A percentile compares a stretch with the other conserved stretches of the same genome.
Conservation (phyloP, 2,113 vertebrate species). For the Alligator sinensis region DNA sequence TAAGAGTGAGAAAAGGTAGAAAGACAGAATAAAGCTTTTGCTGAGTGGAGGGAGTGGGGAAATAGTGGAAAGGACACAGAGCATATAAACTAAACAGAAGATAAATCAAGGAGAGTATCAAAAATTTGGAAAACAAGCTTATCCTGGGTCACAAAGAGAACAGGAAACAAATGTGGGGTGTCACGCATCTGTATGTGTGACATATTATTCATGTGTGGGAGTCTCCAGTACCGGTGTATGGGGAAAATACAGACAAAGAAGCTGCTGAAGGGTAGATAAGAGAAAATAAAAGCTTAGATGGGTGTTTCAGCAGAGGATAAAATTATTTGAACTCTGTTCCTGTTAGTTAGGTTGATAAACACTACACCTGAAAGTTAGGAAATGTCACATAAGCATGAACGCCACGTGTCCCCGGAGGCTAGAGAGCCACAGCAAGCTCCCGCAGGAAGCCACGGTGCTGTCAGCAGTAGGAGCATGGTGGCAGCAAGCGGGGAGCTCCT, state of each 20-base stretch:
- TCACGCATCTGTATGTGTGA: slow-evolving; percentile 23
- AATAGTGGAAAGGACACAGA: neutral
- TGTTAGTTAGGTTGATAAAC: neutral
- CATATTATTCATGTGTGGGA: slow-evolving; percentile 14
- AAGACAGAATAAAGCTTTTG: neutral
- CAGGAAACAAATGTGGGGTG: slow-evolving; percentile 60
- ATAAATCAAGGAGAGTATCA: slow-evolving; percentile 9
- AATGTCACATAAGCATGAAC: neutral
- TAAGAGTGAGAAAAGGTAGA: neutral
- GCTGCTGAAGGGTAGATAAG: neutral
- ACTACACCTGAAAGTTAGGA: neutral
- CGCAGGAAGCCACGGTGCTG: too few relatives aligned
- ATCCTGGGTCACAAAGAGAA: slow-evolving; percentile 57
- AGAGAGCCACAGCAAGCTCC: too few relatives aligned
- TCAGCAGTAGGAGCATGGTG: too few relatives aligned
- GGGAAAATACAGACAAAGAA: neutral
- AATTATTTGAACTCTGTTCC: neutral
- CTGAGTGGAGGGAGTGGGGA: neutral
- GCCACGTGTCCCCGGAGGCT: too few relatives aligned
- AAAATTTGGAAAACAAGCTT: neutral
- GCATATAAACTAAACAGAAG: neutral
- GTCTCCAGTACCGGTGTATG: neutral
- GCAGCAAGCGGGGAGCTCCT: too few relatives aligned
- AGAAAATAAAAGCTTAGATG: slow-evolving; percentile 34
- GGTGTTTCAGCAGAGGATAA: slow-evolving; percentile 4